Percentiles rank a stretch among this genome's conserved stretches.
Conservation (phyloP, 2,888 invertebrate species). For the Digitonthophagus gazella region DNA sequence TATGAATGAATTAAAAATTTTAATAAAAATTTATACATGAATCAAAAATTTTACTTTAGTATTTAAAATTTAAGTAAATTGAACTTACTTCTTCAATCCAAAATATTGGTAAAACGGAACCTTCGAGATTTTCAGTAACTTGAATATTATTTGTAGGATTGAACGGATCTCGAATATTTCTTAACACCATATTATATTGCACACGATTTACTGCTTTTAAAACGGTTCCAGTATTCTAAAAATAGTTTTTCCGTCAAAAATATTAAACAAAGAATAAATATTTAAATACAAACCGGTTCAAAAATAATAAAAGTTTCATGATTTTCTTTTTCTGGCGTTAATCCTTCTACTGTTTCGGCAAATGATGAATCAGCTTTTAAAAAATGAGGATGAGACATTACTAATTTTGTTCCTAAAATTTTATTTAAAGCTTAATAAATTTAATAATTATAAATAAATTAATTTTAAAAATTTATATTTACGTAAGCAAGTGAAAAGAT, state of each 20-base stretch:
- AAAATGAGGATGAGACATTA: constrained; percentile 68
- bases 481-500: constrained; percentile 8
- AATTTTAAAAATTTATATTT: not conserved
- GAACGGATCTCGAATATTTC: constrained; percentile 43
- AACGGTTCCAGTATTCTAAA: constrained; percentile 60
- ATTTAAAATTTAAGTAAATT: constrained; percentile 14
- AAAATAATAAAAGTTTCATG: constrained; percentile 65
- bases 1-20: not conserved
- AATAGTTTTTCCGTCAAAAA: too few relatives aligned
- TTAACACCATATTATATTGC: constrained; percentile 64
- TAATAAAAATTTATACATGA: not conserved
- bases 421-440: not conserved
- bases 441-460: not conserved
- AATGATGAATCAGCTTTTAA: constrained; percentile 58
- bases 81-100: constrained; percentile 64
- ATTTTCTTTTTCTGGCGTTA: constrained; percentile 54
- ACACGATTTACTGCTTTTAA: constrained; percentile 60
- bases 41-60: not conserved
- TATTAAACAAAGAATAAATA: not conserved
- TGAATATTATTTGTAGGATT: constrained; percentile 48
- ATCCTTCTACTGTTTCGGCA: constrained; percentile 56
- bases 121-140: constrained; percentile 52
- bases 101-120: constrained; percentile 57
- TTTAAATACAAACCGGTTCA: constrained; percentile 60
- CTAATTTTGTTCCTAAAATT: constrained; percentile 56